phyloP scores from a whole-genome alignment of 2,113 vertebrate species.

The Mesoclemmys tuberculata region DNA sequence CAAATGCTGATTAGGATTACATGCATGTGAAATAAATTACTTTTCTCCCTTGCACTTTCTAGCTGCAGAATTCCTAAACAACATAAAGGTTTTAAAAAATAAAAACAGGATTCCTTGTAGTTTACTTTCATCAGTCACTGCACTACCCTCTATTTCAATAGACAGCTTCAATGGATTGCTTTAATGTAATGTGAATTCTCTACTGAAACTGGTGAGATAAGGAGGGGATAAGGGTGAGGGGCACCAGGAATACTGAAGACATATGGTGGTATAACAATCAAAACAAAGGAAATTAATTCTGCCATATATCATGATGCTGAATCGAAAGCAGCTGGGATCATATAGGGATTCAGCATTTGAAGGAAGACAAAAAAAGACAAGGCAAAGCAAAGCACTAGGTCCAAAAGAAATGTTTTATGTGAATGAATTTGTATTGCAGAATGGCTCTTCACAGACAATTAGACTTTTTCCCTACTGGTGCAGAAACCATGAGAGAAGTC shows the following conservation, averaged over 20 bases:
- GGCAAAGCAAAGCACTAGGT: not conserved
- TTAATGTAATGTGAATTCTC: slow-evolving; percentile 40
- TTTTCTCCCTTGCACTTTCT: not conserved
- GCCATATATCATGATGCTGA: not conserved
- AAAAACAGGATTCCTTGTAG: not conserved
- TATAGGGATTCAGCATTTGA: slow-evolving; percentile 1
- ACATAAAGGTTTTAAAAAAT: not conserved
- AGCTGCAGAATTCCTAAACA: not conserved
- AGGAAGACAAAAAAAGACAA: slow-evolving; percentile 47
- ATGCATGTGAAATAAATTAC: not conserved
- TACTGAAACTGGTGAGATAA: slow-evolving; percentile 27
- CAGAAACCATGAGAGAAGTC: not conserved
- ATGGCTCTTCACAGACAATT: not conserved
- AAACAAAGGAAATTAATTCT: slow-evolving; percentile 29
- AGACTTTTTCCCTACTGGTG: not conserved
- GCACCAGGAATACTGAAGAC: slow-evolving; percentile 40
- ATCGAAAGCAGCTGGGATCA: slow-evolving; percentile 11
- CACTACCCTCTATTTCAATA: slow-evolving; percentile 47
- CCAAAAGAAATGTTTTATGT: slow-evolving; percentile 34
- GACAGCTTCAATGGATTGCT: slow-evolving; percentile 44
- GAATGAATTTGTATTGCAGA: slow-evolving; percentile 6
- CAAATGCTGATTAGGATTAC: not conserved
- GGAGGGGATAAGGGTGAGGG: not conserved
- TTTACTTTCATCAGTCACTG: slow-evolving; percentile 41
- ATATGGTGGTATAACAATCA: slow-evolving; percentile 32